Evolutionary conservation across 2,113 vertebrate genomes (phyloP).

Genomic region (Sinocyclocheilus maitianheensis): DNA sequence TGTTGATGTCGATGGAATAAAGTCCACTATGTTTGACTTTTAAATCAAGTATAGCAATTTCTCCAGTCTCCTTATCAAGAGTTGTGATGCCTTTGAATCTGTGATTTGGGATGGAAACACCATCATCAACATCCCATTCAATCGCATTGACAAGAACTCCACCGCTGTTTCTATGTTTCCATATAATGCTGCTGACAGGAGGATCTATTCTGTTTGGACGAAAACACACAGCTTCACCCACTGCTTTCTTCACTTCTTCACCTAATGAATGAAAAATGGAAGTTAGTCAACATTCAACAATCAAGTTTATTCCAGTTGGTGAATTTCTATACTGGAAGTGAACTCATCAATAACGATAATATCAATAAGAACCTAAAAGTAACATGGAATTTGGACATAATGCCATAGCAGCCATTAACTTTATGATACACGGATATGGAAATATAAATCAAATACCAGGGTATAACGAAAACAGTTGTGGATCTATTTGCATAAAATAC

Average conservation of each 20-base stretch:
- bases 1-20: background rate
- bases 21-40: accelerated
- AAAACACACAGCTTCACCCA: too few relatives aligned
- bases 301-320: too few relatives aligned
- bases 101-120: accelerated
- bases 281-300: background rate
- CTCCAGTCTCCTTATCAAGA: background rate
- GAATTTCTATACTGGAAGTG: too few relatives aligned
- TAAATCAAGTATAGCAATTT: background rate
- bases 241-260: background rate
- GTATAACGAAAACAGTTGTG: too few relatives aligned
- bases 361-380: too few relatives aligned
- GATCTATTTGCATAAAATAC: too few relatives aligned
- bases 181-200: background rate
- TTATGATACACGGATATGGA: too few relatives aligned
- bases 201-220: accelerated
- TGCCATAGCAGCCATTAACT: too few relatives aligned
- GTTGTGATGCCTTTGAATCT: background rate
- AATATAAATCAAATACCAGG: too few relatives aligned
- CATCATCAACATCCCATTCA: background rate
- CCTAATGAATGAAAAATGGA: background rate
- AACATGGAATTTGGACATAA: too few relatives aligned
- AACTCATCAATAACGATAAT: too few relatives aligned
- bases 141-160: background rate
- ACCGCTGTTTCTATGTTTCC: background rate